Evolutionary conservation across 2,888 invertebrate species (phyloP).

Genomic region (Leuctra nigra): DNA sequence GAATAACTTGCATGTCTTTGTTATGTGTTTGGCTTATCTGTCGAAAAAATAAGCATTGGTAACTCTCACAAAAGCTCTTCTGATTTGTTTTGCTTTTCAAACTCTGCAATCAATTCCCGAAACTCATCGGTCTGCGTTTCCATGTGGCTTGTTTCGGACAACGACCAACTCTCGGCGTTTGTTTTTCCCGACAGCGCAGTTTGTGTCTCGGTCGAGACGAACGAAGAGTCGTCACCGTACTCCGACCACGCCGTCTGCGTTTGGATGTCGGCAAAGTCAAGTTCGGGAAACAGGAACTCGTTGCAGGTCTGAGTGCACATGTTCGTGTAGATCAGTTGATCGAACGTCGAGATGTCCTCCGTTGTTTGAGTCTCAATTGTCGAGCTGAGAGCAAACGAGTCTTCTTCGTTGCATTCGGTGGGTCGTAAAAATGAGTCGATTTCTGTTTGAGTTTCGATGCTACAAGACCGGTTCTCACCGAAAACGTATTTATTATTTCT

Average conservation of each 20-base stretch:
- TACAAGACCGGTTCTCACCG: constrained; percentile 40
- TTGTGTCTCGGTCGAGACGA: constrained; percentile 54
- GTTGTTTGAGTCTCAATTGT: constrained; percentile 37
- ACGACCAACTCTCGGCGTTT: not conserved
- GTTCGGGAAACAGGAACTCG: constrained; percentile 46
- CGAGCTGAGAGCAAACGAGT: constrained; percentile 24
- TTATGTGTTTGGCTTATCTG: constrained; percentile 3
- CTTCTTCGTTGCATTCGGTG: constrained; percentile 28
- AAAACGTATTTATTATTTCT: constrained; percentile 29
- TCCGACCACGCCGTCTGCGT: constrained; percentile 55
- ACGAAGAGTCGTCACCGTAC: constrained; percentile 44
- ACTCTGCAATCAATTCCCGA: constrained; percentile 24
- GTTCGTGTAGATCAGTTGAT: constrained; percentile 42
- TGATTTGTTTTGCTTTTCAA: constrained; percentile 23
- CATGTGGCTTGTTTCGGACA: constrained; percentile 26
- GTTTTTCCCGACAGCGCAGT: constrained; percentile 35
- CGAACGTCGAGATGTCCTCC: constrained; percentile 39
- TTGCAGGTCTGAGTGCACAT: constrained; percentile 50
- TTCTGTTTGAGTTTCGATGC: constrained; percentile 56
- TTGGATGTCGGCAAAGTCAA: constrained; percentile 54
- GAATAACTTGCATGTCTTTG: no score
- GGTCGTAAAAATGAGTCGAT: constrained; percentile 32
- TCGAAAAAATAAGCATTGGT: constrained; percentile 5
- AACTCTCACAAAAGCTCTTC: constrained; percentile 24
- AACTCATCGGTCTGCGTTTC: constrained; percentile 28